Evolutionary conservation across 2,113 vertebrate genomes (phyloP).

Genomic region (Megaceryle torquata): DNA sequence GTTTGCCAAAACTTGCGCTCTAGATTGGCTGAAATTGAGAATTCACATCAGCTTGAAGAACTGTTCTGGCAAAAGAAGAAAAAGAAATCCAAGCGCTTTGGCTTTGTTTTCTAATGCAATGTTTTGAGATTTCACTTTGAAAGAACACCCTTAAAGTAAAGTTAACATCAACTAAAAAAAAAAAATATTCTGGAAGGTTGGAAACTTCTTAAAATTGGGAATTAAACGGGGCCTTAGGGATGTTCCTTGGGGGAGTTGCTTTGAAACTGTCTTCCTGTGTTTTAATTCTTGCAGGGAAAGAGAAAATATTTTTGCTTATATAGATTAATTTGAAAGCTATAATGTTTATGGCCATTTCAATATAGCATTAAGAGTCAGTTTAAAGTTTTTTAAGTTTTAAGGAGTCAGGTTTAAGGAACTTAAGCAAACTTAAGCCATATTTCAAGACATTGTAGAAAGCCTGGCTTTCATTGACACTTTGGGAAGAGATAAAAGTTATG

Average conservation of each 20-base stretch:
- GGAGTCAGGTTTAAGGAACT: neutral
- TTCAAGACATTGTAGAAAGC: neutral
- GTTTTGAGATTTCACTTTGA: slow-evolving; percentile 39
- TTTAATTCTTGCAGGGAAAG: slow-evolving; percentile 3
- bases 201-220: neutral
- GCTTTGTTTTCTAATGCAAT: slow-evolving; percentile 43
- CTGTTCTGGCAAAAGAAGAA: slow-evolving; percentile 28
- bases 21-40: slow-evolving; percentile 8
- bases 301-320: neutral
- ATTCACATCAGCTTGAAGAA: neutral
- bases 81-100: neutral
- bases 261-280: slow-evolving; percentile 25
- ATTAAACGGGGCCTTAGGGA: neutral
- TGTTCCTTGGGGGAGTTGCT: neutral
- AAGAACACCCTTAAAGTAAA: slow-evolving; percentile 26
- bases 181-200: neutral
- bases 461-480: neutral
- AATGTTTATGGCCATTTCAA: neutral
- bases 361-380: neutral
- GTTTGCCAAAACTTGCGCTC: neutral
- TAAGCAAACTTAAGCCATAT: neutral
- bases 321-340: neutral
- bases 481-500: neutral
- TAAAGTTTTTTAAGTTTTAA: no score
- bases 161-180: neutral